Evolutionary conservation across 2,888 invertebrate species (phyloP), one percentile per base, ranked within the genome.

Genomic region (Piscicola geometra): DNA sequence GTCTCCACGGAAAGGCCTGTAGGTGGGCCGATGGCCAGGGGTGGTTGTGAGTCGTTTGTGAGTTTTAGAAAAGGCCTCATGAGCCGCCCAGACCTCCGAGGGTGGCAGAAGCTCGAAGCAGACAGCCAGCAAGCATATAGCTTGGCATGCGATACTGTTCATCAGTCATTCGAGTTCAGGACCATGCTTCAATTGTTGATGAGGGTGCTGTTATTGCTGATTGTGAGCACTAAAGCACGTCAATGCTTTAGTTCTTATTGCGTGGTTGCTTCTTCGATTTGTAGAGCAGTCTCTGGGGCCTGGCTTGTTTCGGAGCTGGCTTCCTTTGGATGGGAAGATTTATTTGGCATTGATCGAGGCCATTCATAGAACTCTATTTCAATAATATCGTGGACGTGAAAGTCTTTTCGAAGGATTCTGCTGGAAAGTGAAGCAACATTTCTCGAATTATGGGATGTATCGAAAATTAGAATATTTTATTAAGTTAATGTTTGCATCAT

Each of bases 91-190:
- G 41, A 41, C 41, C 41, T 41, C 41, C 41, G 41, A 41, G 25
- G 60, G 60, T 3, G 25, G 25, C 3, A 56, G 60, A n/a, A 56
- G 60, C 60, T 56, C 60, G 60, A 56, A 56, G 60, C 60, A 56
- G 60, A 25, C 25, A 25, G 60, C 60, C 25, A 56, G 60, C 60
- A 56, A 56, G 60, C 60, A 56, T 56, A 56, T 25, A 56, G 60
- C 60, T 56, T 56, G 60, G 5, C 21, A 25, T 25, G 21, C 60
- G 60, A 25, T 18, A n/a, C n/a, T 56, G 60, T 5, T 56, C 60
- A 56, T 56, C 60, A 56, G 60, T 56, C 60, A 56, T 56, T 18
- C 60, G 25, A 56, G 60, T 56, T 5, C 60, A 18, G 15, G 5
- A 18, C 15, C 60, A 56, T 56, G 25, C 60, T 56, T 3, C 60